Evolutionary conservation across 1,140 invertebrate species (phyloP), one percentile per base, ranked within the genome.

Genomic region (Procambarus virginalis): DNA sequence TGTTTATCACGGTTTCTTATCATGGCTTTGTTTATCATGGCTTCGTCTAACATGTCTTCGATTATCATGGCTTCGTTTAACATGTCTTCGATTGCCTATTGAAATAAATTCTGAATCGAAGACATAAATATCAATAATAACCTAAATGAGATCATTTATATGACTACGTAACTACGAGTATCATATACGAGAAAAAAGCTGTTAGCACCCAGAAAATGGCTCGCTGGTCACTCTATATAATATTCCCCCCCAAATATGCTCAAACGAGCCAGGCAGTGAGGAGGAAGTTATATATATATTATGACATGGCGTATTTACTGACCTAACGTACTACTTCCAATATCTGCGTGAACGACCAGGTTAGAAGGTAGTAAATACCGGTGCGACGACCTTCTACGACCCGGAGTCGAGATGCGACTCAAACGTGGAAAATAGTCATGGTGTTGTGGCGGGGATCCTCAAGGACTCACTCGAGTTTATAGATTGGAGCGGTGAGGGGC

Each of bases 321-420:
- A 86, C 84, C 75, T 77, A 86, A 86, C 73, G 73, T 77, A 86
- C 84, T 73, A 86, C 84, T 86, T 86, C 84, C 84, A 86, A 86
- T 86, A 86, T 86, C 84, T 78, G 84, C 84, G 75, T 78, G 84
- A 86, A 86, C 84, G 73, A 86, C 84, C 84, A 86, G 73, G 84
- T 86, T 78, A 86, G 84, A 86, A 77, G 55, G 84, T 75, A 86
- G 84, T 86, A 86, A 86, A 86, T 86, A 86, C 84, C 58, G 84
- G 84, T 86, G 84, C 45, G 78, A 86, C 84, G 84, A 86, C 84
- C 84, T 77, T 51, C 75, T 22, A 86, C 84, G 84, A 86, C 84
- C 75, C 48, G 20, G 14, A 34, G 84, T 75, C 49, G 60, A 86
- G 84, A 86, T 86, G 84, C 77, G 78, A 75, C n/a, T 86, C 78